Evolutionary conservation across 2,888 invertebrate species (phyloP).

Genomic region (Pocota personata): DNA sequence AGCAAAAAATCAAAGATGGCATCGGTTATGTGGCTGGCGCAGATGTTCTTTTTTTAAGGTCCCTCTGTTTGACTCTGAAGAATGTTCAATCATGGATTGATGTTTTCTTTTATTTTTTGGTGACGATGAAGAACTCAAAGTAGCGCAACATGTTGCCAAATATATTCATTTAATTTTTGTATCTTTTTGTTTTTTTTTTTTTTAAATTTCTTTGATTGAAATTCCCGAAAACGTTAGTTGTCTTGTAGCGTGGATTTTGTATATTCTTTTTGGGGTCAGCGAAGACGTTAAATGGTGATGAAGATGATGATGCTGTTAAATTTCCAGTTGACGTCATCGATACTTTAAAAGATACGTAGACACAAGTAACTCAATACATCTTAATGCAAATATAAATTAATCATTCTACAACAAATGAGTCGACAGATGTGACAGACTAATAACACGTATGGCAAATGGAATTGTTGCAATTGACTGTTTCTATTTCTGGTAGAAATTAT

Average conservation of each 20-base stretch:
- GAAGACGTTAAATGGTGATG: conserved; percentile 5
- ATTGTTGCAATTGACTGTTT: not conserved
- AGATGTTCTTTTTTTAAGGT: conserved; percentile 44
- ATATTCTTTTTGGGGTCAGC: conserved; percentile 30
- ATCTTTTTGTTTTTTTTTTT: conserved; percentile 4
- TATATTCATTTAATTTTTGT: conserved; percentile 17
- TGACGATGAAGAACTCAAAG: conserved; percentile 15
- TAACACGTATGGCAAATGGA: conserved; percentile 8
- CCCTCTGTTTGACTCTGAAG: not conserved
- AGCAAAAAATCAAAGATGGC: conserved; percentile 67
- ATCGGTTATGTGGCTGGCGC: conserved; percentile 32
- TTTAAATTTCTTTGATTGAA: conserved; percentile 12
- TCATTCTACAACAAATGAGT: not conserved
- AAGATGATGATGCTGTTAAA: conserved; percentile 6
- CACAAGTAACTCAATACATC: not conserved
- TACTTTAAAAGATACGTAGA: not conserved
- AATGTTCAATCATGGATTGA: conserved; percentile 13
- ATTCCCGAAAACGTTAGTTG: conserved; percentile 1
- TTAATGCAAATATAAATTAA: not conserved
- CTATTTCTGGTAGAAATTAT: conserved; percentile 17
- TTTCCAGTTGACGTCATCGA: conserved; percentile 45
- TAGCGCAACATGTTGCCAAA: conserved; percentile 46
- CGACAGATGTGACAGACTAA: conserved; percentile 30
- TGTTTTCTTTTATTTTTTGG: not conserved
- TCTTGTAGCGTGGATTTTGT: not conserved